phyloP scores from a whole-genome alignment of 1,140 invertebrate genomes.

The Branchinecta lindahli region DNA sequence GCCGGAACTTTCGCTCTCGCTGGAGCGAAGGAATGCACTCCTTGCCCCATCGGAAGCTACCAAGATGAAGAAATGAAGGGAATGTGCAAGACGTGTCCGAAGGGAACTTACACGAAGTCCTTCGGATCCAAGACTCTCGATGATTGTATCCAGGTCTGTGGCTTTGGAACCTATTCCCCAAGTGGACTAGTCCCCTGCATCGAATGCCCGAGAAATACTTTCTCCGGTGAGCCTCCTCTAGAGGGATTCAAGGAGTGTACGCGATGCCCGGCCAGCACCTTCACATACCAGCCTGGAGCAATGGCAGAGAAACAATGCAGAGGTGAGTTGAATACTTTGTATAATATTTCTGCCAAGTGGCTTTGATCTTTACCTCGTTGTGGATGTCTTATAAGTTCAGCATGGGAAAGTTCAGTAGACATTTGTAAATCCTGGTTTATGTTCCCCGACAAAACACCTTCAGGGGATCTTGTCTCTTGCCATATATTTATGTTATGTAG shows the following conservation, averaged over 20 bases:
- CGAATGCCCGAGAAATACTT: slow-evolving; percentile 86
- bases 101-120: slow-evolving; percentile 68
- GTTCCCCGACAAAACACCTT: no score
- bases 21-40: slow-evolving; percentile 70
- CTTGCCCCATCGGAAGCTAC: slow-evolving; percentile 75
- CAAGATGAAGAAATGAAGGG: slow-evolving; percentile 81
- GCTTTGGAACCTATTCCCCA: slow-evolving; percentile 86
- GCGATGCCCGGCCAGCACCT: slow-evolving; percentile 73
- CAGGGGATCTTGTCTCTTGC: no score
- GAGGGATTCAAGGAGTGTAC: slow-evolving; percentile 89
- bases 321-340: slow-evolving; percentile 30
- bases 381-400: no score
- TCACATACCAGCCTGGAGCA: slow-evolving; percentile 80
- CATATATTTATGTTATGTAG: no score
- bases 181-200: slow-evolving; percentile 86
- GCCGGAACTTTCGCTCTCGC: slow-evolving; percentile 81
- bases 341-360: no score
- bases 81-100: slow-evolving; percentile 68
- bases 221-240: slow-evolving; percentile 65
- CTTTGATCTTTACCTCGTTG: no score
- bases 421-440: no score
- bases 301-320: slow-evolving; percentile 66
- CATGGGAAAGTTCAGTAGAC: no score
- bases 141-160: slow-evolving; percentile 82
- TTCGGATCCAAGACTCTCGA: slow-evolving; percentile 50